Evolutionary conservation across 1,140 invertebrate species (phyloP).

Genomic region (Lepidurus packardi): DNA sequence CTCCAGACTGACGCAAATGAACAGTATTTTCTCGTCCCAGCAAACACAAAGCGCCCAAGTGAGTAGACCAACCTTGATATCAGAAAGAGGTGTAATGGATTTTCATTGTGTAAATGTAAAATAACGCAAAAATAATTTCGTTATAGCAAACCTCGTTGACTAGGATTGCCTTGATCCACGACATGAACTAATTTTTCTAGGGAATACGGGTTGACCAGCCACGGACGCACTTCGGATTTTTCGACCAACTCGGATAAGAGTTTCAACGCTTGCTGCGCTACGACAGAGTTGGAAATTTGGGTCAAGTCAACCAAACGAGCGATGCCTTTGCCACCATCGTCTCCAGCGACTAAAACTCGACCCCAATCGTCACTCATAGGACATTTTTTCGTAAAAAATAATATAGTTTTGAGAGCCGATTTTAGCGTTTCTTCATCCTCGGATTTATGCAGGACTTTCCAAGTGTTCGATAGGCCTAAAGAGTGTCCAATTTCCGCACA

Average conservation of each 20-base stretch:
- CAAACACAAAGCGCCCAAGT: background rate
- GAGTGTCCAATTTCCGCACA: background rate
- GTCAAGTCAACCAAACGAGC: background rate
- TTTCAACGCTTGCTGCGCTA: background rate
- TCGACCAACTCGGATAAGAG: background rate
- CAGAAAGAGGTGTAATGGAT: background rate
- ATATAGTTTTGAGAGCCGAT: background rate
- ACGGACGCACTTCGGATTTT: background rate
- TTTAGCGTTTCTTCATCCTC: background rate
- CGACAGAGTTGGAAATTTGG: background rate
- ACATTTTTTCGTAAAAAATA: background rate
- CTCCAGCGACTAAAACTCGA: background rate
- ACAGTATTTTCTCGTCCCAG: background rate
- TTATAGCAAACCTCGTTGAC: background rate
- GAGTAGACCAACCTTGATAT: background rate
- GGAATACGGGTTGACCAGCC: background rate
- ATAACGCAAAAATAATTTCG: too few relatives aligned
- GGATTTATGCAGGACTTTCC: background rate
- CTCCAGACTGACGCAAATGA: background rate
- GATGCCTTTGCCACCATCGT: background rate
- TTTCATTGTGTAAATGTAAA: background rate
- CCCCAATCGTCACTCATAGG: background rate
- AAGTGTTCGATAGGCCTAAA: background rate
- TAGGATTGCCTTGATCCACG: background rate
- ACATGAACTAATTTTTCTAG: background rate